Percentiles rank a stretch among this genome's conserved stretches.
These are phyloP conservation scores for Ctenoplectra terminalis DNA, from an alignment of 1,140 invertebrate species.

Conservation along the genomic window DNA sequence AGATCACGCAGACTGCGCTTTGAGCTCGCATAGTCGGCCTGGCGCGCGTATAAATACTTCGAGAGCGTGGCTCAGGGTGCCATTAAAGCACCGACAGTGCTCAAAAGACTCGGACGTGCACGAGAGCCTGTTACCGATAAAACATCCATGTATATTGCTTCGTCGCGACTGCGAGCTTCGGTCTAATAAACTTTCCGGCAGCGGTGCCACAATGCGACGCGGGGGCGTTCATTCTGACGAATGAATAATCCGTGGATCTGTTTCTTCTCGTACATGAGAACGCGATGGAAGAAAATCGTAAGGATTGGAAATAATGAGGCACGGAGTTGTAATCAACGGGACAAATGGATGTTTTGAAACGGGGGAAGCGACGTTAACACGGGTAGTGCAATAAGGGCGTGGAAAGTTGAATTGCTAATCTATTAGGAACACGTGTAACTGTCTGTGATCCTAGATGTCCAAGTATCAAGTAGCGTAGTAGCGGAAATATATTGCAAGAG, in stretches of 20 bases:
- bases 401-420: neutral
- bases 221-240: neutral
- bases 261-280: neutral
- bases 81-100: conserved; percentile 28
- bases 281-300: no score
- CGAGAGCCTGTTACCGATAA: conserved; percentile 40
- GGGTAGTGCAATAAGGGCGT: no score
- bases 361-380: neutral
- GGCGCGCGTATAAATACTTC: conserved; percentile 54
- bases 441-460: neutral
- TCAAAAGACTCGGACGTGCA: conserved; percentile 32
- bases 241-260: neutral
- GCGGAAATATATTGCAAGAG: no score
- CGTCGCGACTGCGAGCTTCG: conserved; percentile 17
- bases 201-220: neutral
- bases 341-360: no score
- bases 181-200: conserved; percentile 35
- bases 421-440: neutral
- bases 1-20: conserved; percentile 44
- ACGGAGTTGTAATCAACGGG: neutral
- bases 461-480: neutral
- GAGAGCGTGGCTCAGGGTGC: conserved; percentile 9
- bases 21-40: conserved; percentile 32
- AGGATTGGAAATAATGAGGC: neutral
- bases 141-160: conserved; percentile 43